Percentiles rank a stretch among this genome's conserved stretches.
Conservation (phyloP, 2,113 vertebrate species). For the Brienomyrus brachyistius region DNA sequence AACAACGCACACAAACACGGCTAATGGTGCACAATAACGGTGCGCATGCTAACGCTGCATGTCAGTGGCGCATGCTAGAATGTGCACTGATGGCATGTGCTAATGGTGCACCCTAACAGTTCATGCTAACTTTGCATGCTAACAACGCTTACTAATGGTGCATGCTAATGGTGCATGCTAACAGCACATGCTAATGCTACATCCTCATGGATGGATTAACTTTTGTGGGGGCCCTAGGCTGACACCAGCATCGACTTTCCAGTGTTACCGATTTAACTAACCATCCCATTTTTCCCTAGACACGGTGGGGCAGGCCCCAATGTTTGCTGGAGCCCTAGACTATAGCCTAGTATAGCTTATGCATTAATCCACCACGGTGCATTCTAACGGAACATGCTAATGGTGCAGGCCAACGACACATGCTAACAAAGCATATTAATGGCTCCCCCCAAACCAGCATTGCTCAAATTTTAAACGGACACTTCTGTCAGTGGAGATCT, state of each 20-base stretch:
- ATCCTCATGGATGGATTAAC: background rate
- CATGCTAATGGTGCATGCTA: slow-evolving; percentile 1
- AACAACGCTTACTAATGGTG: background rate
- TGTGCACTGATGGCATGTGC: no score
- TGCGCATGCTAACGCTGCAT: background rate
- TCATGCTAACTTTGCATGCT: slow-evolving; percentile 30
- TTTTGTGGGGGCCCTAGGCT: background rate
- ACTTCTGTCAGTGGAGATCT: background rate
- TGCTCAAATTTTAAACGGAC: background rate
- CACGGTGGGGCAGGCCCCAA: no score
- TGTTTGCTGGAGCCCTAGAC: background rate
- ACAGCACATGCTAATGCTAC: slow-evolving; percentile 40
- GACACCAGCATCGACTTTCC: background rate
- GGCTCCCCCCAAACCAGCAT: background rate
- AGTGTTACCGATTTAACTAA: background rate
- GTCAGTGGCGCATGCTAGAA: background rate
- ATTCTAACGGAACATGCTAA: background rate
- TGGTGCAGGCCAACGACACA: background rate
- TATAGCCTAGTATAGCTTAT: background rate
- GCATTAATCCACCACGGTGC: background rate
- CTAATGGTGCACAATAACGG: slow-evolving; percentile 40
- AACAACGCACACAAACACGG: slow-evolving; percentile 34
- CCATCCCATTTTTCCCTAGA: background rate
- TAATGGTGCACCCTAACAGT: slow-evolving; percentile 33
- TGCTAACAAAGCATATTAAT: background rate